phyloP scores from a whole-genome alignment of 2,113 vertebrate species.

The Cryptotis parvus region DNA sequence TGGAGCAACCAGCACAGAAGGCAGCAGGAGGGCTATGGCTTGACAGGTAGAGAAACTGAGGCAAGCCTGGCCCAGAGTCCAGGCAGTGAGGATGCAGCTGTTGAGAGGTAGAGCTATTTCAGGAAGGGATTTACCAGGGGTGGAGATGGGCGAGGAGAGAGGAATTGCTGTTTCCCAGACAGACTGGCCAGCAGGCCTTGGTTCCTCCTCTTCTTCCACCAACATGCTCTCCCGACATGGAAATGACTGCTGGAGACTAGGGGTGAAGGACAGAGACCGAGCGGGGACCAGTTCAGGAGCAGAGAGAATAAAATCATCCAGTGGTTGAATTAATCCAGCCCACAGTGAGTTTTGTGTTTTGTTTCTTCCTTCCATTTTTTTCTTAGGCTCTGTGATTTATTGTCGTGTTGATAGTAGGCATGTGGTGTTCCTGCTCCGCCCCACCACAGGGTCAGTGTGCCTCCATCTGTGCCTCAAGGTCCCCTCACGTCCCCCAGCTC shows the following conservation, averaged over 20 bases:
- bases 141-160: not conserved
- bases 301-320: not conserved
- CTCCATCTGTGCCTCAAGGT: too few relatives aligned
- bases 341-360: too few relatives aligned
- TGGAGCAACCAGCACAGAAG: not conserved
- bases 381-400: too few relatives aligned
- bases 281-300: not conserved
- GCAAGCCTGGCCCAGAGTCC: not conserved
- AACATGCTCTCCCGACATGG: too few relatives aligned
- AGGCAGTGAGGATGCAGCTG: fast-evolving
- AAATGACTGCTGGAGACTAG: not conserved
- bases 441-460: too few relatives aligned
- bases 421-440: too few relatives aligned
- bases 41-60: not conserved
- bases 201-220: not conserved
- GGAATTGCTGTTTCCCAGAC: not conserved
- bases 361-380: too few relatives aligned
- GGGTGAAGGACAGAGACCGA: not conserved
- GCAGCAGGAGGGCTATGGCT: not conserved
- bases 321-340: not conserved
- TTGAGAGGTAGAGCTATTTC: too few relatives aligned
- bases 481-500: too few relatives aligned
- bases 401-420: too few relatives aligned
- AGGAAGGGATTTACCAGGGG: too few relatives aligned
- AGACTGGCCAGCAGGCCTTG: not conserved